Evolutionary conservation across 2,888 invertebrate species (phyloP).

Genomic region (Amblyjoppa proteus): DNA sequence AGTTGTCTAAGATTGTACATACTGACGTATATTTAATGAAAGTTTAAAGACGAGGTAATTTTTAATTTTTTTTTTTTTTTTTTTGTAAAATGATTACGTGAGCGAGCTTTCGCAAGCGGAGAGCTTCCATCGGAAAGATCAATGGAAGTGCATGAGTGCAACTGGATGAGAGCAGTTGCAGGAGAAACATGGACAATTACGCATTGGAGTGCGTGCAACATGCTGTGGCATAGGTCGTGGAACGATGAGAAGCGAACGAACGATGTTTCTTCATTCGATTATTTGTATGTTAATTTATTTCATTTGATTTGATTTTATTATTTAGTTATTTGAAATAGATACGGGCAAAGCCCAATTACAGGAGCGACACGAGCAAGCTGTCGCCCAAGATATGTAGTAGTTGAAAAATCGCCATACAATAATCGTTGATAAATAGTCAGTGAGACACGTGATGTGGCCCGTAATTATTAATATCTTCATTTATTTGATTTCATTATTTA

Average conservation of each 20-base stretch:
- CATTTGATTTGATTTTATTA: too few relatives aligned
- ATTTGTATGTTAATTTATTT: neutral
- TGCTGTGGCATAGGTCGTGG: neutral
- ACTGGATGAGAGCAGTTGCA: neutral
- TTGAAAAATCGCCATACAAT: too few relatives aligned
- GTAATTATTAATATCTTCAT: too few relatives aligned
- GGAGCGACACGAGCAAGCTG: too few relatives aligned
- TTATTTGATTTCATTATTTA: too few relatives aligned
- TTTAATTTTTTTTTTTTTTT: neutral
- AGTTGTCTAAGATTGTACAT: slow-evolving; percentile 75
- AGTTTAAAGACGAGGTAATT: slow-evolving; percentile 33
- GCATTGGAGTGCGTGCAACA: neutral
- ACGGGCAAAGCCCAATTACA: too few relatives aligned
- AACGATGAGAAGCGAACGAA: neutral
- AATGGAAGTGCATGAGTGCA: neutral
- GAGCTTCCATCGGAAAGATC: neutral
- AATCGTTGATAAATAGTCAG: too few relatives aligned
- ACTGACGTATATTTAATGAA: neutral
- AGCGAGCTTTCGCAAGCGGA: neutral
- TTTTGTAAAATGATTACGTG: neutral
- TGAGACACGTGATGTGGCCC: too few relatives aligned
- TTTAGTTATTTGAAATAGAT: too few relatives aligned
- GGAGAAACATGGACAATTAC: neutral
- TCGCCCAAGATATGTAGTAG: too few relatives aligned
- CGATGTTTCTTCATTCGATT: neutral